Evolutionary conservation across 2,888 invertebrate species (phyloP), one percentile per base, ranked within the genome.

Genomic region (Rugalucina vietnamica): DNA sequence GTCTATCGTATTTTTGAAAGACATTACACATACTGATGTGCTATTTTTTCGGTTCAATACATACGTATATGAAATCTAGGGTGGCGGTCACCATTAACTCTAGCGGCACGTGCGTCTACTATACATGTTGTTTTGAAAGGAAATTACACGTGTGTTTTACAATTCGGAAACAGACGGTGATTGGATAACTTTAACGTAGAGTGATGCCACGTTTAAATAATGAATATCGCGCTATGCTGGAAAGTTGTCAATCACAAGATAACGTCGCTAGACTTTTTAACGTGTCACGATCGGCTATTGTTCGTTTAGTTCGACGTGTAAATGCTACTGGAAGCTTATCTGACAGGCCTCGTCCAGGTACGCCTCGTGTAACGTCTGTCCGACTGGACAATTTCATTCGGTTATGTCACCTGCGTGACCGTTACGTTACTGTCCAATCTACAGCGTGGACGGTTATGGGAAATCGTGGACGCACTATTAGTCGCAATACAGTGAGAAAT

Each of bases 401-500:
- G 73, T 39, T 36, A 74, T 39, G 54, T 54, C 77, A 77, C 29
- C 49, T 71, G 32, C 81, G 76, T 72, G 43, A 81, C 37, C 60
- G 70, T 39, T 80, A 75, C 54, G 39, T 75, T 0, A 70, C 78
- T 37, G 71, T 75, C 14, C 4, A 79, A 79, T 78, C 79, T 2
- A 69, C 78, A n/a, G 69, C 75, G 49, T 3, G 57, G 57, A 24
- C 75, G 60, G 75, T 79, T 4, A 57, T 81, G 21, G 79, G 79
- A 21, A 82, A 78, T 24, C 69, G 27, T 70, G 79, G 79, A 14
- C n/a, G 76, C 1, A 36, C 71, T 18, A 34, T 78, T 1, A 79
- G 71, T 71, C 54, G 75, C 21, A 21, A 54, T 37, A 82, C 81
- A 27, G 85, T 85, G 27, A 5, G 79, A 27, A 84, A 79, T 69